phyloP scores from a whole-genome alignment of 2,888 invertebrate species.

The Pristionchus entomophagus region DNA sequence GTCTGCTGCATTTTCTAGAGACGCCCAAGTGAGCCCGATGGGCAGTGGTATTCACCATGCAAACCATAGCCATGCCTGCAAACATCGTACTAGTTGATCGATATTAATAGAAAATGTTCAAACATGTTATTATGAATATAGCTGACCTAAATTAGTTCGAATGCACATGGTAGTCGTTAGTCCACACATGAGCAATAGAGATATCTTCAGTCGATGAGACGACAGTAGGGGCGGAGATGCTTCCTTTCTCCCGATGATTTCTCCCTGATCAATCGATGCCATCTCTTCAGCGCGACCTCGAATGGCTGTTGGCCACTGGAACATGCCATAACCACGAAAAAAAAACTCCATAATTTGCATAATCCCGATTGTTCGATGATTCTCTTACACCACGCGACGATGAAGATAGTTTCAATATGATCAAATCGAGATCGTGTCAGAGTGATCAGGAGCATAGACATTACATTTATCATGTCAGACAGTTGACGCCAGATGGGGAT shows the following conservation, averaged over 20 bases:
- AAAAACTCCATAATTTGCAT: neutral
- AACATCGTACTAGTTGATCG: too few species aligned
- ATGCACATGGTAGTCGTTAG: conserved; percentile 52
- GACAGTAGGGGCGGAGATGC: neutral
- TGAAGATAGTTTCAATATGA: too few species aligned
- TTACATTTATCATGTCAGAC: too few species aligned
- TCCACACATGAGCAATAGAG: conserved; percentile 36
- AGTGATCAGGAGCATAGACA: too few species aligned
- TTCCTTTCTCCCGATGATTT: too few species aligned
- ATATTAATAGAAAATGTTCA: too few species aligned
- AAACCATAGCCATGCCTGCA: conserved; percentile 62
- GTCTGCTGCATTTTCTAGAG: neutral
- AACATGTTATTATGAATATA: too few species aligned
- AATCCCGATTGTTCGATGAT: neutral
- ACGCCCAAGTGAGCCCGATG: neutral
- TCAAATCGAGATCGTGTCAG: too few species aligned
- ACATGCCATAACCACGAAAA: neutral
- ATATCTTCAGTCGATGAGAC: conserved; percentile 39
- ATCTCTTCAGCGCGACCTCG: neutral
- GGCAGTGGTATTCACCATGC: conserved; percentile 65
- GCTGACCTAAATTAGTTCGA: conserved; percentile 51
- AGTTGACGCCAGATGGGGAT: too few species aligned
- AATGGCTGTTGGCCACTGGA: neutral
- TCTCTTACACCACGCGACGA: too few species aligned
- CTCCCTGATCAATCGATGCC: neutral